Percentiles rank a stretch among this genome's conserved stretches.
phyloP scores from a whole-genome alignment of 2,888 invertebrate species.

The Arrhopalites spinosus region DNA sequence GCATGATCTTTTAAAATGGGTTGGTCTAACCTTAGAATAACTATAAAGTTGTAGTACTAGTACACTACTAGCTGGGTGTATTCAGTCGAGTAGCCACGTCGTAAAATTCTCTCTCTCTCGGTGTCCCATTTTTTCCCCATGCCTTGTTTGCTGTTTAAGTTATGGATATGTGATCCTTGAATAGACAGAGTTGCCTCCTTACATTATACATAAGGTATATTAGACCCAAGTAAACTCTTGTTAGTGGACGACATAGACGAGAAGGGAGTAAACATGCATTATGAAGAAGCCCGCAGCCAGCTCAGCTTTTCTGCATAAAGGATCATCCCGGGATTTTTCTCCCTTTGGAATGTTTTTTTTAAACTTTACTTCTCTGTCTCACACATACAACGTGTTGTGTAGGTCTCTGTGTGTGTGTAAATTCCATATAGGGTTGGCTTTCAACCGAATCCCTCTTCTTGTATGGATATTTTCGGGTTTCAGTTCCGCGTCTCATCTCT shows the following conservation, averaged over 20 bases:
- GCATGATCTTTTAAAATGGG: no score
- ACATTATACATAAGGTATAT: slow-evolving; percentile 26
- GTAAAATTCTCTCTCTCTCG: slow-evolving; percentile 11
- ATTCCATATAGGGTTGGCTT: slow-evolving; percentile 18
- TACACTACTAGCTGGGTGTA: neutral
- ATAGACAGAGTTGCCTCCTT: slow-evolving; percentile 12
- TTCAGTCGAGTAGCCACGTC: slow-evolving; percentile 21
- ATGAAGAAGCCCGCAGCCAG: slow-evolving; percentile 29
- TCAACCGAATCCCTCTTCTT: slow-evolving; percentile 10
- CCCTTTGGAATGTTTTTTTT: slow-evolving; percentile 24
- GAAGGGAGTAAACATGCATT: slow-evolving; percentile 27
- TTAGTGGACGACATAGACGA: slow-evolving; percentile 18
- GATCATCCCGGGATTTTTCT: slow-evolving; percentile 32
- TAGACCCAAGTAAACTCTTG: slow-evolving; percentile 28
- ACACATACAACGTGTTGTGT: neutral
- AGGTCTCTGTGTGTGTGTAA: neutral
- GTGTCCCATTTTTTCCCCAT: slow-evolving; percentile 5
- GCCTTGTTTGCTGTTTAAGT: slow-evolving; percentile 11
- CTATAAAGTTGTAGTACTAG: neutral
- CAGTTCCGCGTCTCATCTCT: slow-evolving; percentile 15
- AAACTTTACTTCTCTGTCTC: neutral
- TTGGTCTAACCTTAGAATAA: no score
- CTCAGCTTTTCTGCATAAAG: slow-evolving; percentile 22
- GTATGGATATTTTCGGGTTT: slow-evolving; percentile 28
- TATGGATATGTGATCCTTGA: slow-evolving; percentile 21